Base-by-base conservation (phyloP, 2,797 vertebrate species). In the Oceanodroma leucorhoa region DNA sequence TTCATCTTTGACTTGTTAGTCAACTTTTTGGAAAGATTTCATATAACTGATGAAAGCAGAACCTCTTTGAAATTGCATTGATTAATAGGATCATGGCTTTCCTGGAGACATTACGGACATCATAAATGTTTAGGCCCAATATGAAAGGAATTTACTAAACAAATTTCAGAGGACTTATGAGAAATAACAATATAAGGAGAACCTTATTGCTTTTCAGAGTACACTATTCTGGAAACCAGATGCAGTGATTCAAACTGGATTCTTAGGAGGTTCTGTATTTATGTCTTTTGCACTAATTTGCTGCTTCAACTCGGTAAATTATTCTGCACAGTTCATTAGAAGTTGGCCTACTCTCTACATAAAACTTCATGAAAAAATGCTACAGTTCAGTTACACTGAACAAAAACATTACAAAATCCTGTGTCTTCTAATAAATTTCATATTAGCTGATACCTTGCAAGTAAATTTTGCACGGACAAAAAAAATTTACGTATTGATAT, bases 111-210 rank as follows among this genome's bases (percentile, higher is more conserved):
- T 65, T 66, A 45, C 51, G 57, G 73, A 57, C 21, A 62, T 61
- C 32, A 70, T 79, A 88, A 88, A 79, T 29, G 14, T 78, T 91
- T 82, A 79, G 69, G 40, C 23, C 26, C n/a, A 72, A 51, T 66
- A 87, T 50, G 80, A 93, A 81, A 96, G 62, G 54, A 94, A 88
- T 60, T 76, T 90, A 45, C 21, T 60, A 66, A 90, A 78, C 13
- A 58, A 36, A 76, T 77, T 85, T 76, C 45, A 73, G 64, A 87
- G 10, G 78, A 76, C 4, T 79, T 88, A 61, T 2, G 27, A 62
- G n/a, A 92, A 73, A 77, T 38, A 84, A 27, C 15, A 61, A 9
- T 30, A 30, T 87, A 80, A 91, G 61, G 34, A 85, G 20, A 89
- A 70, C 6, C 2, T 55, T 77, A n/a, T 7, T 90, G 29, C 14